These are phyloP conservation scores for Olivierus martensii DNA, from an alignment of 1,140 invertebrate genomes.

Conservation along the genomic window DNA sequence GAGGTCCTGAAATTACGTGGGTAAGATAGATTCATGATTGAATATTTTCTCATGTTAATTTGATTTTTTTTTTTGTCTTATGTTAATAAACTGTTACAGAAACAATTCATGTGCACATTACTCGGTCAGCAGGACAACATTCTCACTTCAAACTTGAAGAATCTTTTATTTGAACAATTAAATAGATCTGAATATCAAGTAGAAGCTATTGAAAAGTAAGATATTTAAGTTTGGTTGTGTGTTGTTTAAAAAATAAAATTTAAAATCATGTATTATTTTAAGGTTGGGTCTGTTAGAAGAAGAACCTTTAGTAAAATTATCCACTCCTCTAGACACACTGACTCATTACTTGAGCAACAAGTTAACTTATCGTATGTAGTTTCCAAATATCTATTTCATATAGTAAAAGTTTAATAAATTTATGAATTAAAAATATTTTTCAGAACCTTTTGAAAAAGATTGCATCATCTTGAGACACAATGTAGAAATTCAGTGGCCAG, in stretches of 20 bases:
- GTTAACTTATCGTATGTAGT: no score
- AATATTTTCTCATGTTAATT: no score
- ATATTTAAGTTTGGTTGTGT: not conserved
- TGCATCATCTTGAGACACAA: conserved; percentile 88
- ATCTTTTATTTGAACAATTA: conserved; percentile 55
- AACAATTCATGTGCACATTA: conserved; percentile 71
- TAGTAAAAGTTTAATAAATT: no score
- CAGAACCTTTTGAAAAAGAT: conserved; percentile 73
- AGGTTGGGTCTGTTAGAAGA: conserved; percentile 74
- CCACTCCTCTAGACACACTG: conserved; percentile 82
- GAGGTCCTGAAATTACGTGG: conserved; percentile 92
- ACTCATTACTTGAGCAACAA: conserved; percentile 50
- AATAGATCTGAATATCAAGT: conserved; percentile 47
- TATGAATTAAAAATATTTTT: conserved; percentile 2
- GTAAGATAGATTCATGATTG: conserved; percentile 33
- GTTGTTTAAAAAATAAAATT: no score
- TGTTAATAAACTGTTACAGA: conserved; percentile 36
- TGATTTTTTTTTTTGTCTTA: no score
- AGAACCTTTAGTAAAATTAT: conserved; percentile 57
- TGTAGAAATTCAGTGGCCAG: conserved; percentile 79
- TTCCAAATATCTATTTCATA: no score
- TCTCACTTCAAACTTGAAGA: conserved; percentile 84
- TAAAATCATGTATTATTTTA: conserved; percentile 2
- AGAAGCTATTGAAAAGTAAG: conserved; percentile 53
- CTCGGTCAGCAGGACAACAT: conserved; percentile 77